Evolutionary conservation across 2,797 vertebrate species (phyloP), one percentile per base, ranked within the genome.

Genomic region (Rhyacichthys aspro): DNA sequence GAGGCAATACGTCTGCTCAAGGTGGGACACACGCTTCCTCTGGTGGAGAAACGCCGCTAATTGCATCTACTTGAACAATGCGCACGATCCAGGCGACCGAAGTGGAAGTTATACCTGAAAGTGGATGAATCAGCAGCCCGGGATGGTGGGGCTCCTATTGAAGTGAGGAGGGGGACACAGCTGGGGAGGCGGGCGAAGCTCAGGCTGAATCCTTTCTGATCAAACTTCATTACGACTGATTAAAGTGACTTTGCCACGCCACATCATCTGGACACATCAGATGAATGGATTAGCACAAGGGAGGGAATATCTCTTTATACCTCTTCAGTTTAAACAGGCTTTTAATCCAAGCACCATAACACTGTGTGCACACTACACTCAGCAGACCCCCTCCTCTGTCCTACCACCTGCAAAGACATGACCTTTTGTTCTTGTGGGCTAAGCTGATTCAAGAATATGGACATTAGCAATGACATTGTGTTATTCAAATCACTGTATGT

Each of bases 201-300:
- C 1, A 19, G 38, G 66, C 72, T 64, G 70, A 63, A 60, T 74
- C 79, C 59, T 78, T 50, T 73, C 72, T 79, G 52, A 80, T 84
- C 74, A 67, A 67, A 80, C 78, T 76, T 89, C 83, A 90, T 92
- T 90, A 86, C 39, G 67, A 70, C 84, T 92, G 88, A 92, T 92
- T 90, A 90, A 91, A 91, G 87, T 83, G 89, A 87, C 85, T 89
- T 85, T 85, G 83, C 78, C 72, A 78, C 84, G 43, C 68, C 47
- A 32, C 69, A 66, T 86, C 86, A 80, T 88, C 85, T 90, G 85
- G 74, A 80, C 73, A 80, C 84, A 85, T 86, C 77, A 87, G 75
- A 88, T 48, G 74, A 68, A 55, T 46, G 60, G 79, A 84, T 86
- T 82, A 89, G 45, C 73, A 68, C 70, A 72, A 67, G 58, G 61